phyloP scores from a whole-genome alignment of 2,888 invertebrate species.

The Cepaea hortensis region DNA sequence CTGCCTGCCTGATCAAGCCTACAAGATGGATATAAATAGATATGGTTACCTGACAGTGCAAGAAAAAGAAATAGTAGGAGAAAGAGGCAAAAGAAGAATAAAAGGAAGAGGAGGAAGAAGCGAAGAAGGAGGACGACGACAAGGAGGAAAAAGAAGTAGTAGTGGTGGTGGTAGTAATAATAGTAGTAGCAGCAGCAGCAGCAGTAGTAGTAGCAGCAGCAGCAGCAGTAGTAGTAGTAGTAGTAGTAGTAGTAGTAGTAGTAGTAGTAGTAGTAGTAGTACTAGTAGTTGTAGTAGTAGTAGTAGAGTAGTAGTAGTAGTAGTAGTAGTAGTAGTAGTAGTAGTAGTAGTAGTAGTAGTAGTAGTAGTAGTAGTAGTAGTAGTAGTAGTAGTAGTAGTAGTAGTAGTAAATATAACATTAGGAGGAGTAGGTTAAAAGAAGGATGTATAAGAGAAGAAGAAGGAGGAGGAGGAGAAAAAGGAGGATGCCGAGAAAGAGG shows the following conservation, averaged over 20 bases:
- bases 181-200: neutral
- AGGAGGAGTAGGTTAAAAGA: neutral
- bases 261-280: slow-evolving; percentile 7
- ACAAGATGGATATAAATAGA: no score
- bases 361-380: slow-evolving; percentile 4
- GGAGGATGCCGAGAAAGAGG: neutral
- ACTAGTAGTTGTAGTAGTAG: neutral
- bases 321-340: slow-evolving; percentile 19
- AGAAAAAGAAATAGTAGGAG: neutral
- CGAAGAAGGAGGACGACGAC: neutral
- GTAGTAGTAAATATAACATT: neutral
- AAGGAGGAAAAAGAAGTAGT: neutral
- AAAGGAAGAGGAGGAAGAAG: neutral
- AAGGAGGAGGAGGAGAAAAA: neutral
- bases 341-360: slow-evolving; percentile 27
- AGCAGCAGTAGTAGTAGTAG: neutral
- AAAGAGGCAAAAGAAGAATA: neutral
- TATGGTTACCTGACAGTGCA: no score
- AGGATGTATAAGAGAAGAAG: neutral
- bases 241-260: slow-evolving; percentile 4
- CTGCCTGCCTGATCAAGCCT: no score
- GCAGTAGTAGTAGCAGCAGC: slow-evolving; percentile 12
- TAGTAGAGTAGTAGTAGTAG: neutral
- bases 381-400: slow-evolving; percentile 7
- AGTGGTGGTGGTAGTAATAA: slow-evolving; percentile 5